Percentiles rank a stretch among this genome's conserved stretches.
These are phyloP conservation scores for Hipposideros larvatus DNA, from an alignment of 2,797 vertebrate genomes.

Conservation along the genomic window DNA sequence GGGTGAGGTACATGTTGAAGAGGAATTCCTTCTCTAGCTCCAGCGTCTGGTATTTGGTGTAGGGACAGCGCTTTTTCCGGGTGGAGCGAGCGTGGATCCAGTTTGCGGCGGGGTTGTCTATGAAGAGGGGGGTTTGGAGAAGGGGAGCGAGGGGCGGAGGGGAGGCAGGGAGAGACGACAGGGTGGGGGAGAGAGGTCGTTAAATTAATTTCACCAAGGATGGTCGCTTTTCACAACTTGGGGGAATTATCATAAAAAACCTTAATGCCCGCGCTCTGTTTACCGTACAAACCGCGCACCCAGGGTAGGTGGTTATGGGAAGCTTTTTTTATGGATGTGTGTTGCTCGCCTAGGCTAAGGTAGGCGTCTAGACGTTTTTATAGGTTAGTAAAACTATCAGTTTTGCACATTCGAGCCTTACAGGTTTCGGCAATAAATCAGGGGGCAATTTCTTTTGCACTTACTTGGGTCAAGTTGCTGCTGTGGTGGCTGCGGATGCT, in stretches of 20 bases:
- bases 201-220: constrained; percentile 90
- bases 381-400: constrained; percentile 99
- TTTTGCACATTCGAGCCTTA: constrained; percentile 98
- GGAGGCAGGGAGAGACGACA: constrained; percentile 51
- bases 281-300: constrained; percentile 89
- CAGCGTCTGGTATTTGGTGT: constrained; percentile 99
- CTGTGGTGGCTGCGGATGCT: constrained; percentile 91
- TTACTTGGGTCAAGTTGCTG: constrained; percentile 99
- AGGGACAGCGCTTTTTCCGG: constrained; percentile 98
- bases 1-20: constrained; percentile 99
- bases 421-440: constrained; percentile 98
- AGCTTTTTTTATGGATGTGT: constrained; percentile 91
- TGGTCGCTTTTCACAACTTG: constrained; percentile 88
- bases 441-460: constrained; percentile 93
- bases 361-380: constrained; percentile 98
- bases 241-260: constrained; percentile 91
- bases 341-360: constrained; percentile 92
- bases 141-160: constrained; percentile 65
- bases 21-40: constrained; percentile 99
- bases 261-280: constrained; percentile 88
- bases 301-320: constrained; percentile 91
- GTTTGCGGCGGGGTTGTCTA: constrained; percentile 98
- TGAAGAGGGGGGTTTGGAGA: constrained; percentile 82
- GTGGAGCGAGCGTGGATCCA: constrained; percentile 99
- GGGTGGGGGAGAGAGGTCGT: constrained; percentile 84